These are phyloP conservation scores for Spilogale gracilis DNA, from an alignment of 2,113 vertebrate species.

Conservation along the genomic window DNA sequence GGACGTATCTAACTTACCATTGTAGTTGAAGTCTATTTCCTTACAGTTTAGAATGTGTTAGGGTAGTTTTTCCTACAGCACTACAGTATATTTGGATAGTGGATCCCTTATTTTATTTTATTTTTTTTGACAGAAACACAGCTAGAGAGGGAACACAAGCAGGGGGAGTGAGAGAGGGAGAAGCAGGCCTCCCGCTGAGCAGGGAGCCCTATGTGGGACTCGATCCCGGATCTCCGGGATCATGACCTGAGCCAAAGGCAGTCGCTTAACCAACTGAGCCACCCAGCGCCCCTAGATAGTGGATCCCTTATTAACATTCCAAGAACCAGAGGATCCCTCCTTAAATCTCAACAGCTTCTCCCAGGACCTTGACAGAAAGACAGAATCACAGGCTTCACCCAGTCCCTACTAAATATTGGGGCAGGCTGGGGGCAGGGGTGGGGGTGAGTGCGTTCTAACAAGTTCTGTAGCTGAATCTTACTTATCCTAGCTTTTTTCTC, in stretches of 20 bases:
- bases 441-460: neutral
- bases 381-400: neutral
- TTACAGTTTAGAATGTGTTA: neutral
- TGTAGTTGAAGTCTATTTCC: conserved; percentile 24
- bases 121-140: too few relatives aligned
- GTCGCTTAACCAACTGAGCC: too few relatives aligned
- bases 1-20: neutral
- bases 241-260: too few relatives aligned
- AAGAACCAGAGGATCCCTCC: neutral
- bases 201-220: too few relatives aligned
- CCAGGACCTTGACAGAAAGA: neutral
- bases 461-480: neutral
- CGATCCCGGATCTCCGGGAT: too few relatives aligned
- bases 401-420: neutral
- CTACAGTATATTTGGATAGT: neutral
- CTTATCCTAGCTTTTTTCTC: neutral
- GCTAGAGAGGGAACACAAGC: too few relatives aligned
- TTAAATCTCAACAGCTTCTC: neutral
- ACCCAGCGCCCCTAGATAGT: too few relatives aligned
- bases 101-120: too few relatives aligned
- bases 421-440: fast-evolving
- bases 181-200: too few relatives aligned
- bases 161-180: too few relatives aligned
- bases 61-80: neutral
- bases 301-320: neutral